Evolutionary conservation across 1,140 invertebrate species (phyloP).

Genomic region (Oryctes rhinoceros): DNA sequence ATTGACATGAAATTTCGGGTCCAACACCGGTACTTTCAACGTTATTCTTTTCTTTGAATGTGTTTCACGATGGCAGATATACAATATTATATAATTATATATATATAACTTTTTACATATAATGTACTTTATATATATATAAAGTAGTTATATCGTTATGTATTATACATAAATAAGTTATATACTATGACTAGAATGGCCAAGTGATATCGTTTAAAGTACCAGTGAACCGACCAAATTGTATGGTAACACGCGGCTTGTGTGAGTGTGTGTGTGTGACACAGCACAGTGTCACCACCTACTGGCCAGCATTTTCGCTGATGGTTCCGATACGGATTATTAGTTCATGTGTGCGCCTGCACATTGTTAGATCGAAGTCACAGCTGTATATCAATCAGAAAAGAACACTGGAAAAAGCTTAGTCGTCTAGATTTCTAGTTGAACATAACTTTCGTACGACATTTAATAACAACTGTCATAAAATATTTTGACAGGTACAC

Average conservation of each 20-base stretch:
- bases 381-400: conserved; percentile 44
- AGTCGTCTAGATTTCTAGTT: not conserved
- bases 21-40: conserved; percentile 40
- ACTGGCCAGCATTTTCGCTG: conserved; percentile 36
- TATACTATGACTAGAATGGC: conserved; percentile 3
- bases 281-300: not conserved
- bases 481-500: not conserved
- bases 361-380: conserved; percentile 51
- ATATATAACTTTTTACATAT: not conserved
- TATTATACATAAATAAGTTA: not conserved
- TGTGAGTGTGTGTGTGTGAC: conserved; percentile 39
- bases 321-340: conserved; percentile 60
- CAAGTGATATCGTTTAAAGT: conserved; percentile 6
- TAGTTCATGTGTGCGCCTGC: conserved; percentile 59
- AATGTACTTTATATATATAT: not conserved
- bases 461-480: no score
- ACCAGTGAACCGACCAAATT: not conserved
- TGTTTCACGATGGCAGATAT: no score
- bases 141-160: no score
- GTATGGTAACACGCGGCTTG: not conserved
- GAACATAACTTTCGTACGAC: not conserved
- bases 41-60: not conserved
- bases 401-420: conserved; percentile 36
- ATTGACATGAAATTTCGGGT: conserved; percentile 45
- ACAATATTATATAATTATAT: not conserved